Base-by-base conservation (phyloP, 2,888 invertebrate species). In the Mantis religiosa region DNA sequence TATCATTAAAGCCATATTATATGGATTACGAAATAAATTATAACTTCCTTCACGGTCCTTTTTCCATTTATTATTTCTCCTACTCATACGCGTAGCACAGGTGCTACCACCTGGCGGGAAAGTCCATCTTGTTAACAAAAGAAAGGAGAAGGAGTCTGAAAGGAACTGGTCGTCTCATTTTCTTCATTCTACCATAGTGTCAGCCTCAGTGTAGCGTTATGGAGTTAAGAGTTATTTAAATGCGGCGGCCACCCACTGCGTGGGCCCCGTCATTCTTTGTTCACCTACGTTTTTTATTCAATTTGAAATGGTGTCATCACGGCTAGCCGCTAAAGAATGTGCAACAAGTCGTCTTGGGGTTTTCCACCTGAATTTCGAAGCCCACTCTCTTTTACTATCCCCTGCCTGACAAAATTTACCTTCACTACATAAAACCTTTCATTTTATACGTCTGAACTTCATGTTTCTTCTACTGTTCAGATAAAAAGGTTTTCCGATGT, bases 1-100 rank as follows among this genome's bases (percentile, higher is more conserved):
- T 90, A 90, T 90, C 90, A 90, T 90, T 90, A 90, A 89, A 89
- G 90, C 89, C 87, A 87, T 89, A 90, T 90, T 90, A 90, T 90
- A 88, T 89, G 90, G 87, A 88, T 89, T 88, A 89, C 82, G 88
- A 89, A 88, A 90, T 90, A 90, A 90, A 89, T 90, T 89, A 89
- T 87, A 82, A 82, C 30, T 87, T 82, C 81, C 41, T 25, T 34
- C 12, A 82, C 54, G 54, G 54, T 71, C 20, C n/a, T 82, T 85
- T 88, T 84, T 88, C 82, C 82, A 85, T 82, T 86, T 88, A 84
- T 84, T 88, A 88, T 88, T 88, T 88, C 81, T 87, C 82, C 28
- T 85, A 88, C 54, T 88, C 85, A 85, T 82, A 85, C 81, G 88
- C 83, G 88, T 88, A 88, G 88, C 86, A 88, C 88, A 88, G 88